Base-by-base conservation (phyloP, 1,140 invertebrate genomes). In the Sinonovacula constricta region DNA sequence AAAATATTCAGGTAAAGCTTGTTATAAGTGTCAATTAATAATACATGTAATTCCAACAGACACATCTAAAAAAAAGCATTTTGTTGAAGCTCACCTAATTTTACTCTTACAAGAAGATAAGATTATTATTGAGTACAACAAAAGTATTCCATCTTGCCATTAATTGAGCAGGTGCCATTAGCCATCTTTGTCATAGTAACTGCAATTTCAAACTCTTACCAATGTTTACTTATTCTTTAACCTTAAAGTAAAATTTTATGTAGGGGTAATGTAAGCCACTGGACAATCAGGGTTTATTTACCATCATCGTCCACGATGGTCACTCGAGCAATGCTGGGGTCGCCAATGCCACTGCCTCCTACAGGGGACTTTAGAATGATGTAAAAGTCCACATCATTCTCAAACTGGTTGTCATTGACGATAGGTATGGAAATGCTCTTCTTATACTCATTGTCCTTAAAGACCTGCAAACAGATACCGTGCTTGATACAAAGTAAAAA, bases 301-400 rank as follows among this genome's bases (percentile, higher is more conserved):
- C 93, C 92, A 86, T 94, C 94, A 86, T 94, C 93, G 87, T 94
- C 93, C 14, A 94, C 91, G 79, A 94, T 94, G 22, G 93, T 93
- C n/a, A 90, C 79, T 26, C 85, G 83, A 2, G 88, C 71, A 15
- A 89, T 83, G 77, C 86, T 88, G 10, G 88, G 88, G 49, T 89
- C 88, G 0, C 88, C 88, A 3, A 88, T 54, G 10, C 85, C 83
- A 28, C 70, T 81, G 31, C 84, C 83, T n/a, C 81, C 83, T 26
- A 65, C 57, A 4, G 88, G 83, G 62, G 88, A 88, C 74, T 89
- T 90, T 66, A 90, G 80, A 33, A 88, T 81, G 2, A 94, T 84
- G 85, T 94, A 94, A 85, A 94, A 94, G 80, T 93, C 93, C 79
- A 93, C 92, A 85, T 94, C 93, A 0, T 93, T 93, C 83, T 94